Evolutionary conservation across 2,797 vertebrate genomes (phyloP).

Genomic region (Mus minutoides): DNA sequence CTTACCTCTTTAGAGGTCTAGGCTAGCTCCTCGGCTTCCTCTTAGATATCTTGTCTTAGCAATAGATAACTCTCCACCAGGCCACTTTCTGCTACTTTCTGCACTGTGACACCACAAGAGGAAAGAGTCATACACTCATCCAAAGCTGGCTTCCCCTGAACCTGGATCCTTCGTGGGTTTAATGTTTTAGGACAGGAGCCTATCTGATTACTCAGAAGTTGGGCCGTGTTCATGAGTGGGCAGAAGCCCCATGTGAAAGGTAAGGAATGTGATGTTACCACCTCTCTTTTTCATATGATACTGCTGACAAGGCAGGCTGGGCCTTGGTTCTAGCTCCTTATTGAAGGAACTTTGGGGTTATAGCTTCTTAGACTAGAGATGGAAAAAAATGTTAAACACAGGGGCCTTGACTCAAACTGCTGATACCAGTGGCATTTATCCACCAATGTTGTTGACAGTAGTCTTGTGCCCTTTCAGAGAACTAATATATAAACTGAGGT

Average conservation of each 20-base stretch:
- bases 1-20: not conserved
- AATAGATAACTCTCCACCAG: fast-evolving
- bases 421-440: not conserved
- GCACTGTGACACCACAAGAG: not conserved
- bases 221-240: not conserved
- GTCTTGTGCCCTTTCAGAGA: not conserved
- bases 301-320: not conserved
- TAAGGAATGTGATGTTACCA: not conserved
- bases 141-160: not conserved
- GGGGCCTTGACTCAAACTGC: not conserved
- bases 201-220: not conserved
- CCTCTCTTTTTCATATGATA: not conserved
- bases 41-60: not conserved
- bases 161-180: not conserved
- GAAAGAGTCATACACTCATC: not conserved
- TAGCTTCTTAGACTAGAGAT: slow-evolving; percentile 25
- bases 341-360: not conserved
- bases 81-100: too few species aligned
- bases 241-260: not conserved
- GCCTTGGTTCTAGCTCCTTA: slow-evolving; percentile 3
- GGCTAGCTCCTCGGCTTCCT: not conserved
- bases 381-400: not conserved
- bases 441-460: not conserved
- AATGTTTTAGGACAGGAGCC: not conserved
- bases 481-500: not conserved